phyloP scores from a whole-genome alignment of 2,113 vertebrate genomes.

The Athene noctua region DNA sequence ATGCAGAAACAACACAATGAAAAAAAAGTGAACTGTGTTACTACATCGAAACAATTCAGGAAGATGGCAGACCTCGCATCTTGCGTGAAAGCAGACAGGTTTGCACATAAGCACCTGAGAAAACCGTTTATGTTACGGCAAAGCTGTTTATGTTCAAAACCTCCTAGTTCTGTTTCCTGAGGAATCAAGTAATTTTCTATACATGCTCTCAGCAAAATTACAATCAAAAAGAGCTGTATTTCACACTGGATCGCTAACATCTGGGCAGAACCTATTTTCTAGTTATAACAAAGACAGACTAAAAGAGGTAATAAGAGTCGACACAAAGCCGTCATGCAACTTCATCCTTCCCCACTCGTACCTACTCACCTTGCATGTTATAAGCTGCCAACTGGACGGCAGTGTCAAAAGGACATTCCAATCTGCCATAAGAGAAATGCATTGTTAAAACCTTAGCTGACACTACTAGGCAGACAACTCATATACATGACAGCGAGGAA shows the following conservation, averaged over 20 bases:
- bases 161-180: background rate
- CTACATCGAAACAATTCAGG: background rate
- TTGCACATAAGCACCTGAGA: background rate
- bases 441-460: background rate
- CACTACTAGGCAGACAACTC: background rate
- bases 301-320: background rate
- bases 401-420: conserved; percentile 94
- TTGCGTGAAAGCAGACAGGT: background rate
- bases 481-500: background rate
- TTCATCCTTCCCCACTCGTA: background rate
- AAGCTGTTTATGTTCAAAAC: background rate
- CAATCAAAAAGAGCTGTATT: background rate
- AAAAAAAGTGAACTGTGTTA: background rate
- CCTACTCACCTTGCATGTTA: conserved; percentile 88
- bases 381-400: conserved; percentile 91
- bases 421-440: conserved; percentile 70
- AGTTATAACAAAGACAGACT: background rate
- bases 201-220: background rate
- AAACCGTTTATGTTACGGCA: background rate
- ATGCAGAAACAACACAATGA: background rate
- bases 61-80: background rate
- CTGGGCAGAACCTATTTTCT: background rate
- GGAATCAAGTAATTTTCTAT: background rate
- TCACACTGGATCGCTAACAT: background rate
- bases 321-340: background rate